These are phyloP conservation scores for Morpho achilles DNA, from an alignment of 2,888 invertebrate species.

Conservation along the genomic window DNA sequence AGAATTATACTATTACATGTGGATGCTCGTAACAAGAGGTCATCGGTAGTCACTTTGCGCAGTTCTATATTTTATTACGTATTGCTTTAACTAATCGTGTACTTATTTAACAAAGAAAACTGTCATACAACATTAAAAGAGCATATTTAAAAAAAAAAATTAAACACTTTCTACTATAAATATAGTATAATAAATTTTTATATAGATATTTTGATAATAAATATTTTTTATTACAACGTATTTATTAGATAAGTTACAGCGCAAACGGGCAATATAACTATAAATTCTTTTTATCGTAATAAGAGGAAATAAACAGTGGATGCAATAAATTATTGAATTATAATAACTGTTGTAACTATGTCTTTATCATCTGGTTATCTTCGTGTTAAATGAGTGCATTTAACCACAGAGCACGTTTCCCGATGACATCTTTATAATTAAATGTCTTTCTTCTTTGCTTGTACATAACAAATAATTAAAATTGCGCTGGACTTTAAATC, in stretches of 20 bases:
- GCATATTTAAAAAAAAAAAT: too few relatives aligned
- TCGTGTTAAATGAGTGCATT: conserved; percentile 15
- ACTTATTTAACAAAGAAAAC: too few relatives aligned
- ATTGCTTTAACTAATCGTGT: too few relatives aligned
- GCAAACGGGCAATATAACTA: conserved; percentile 31
- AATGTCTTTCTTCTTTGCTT: not conserved
- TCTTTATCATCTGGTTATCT: conserved; percentile 11
- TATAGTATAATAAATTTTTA: not conserved
- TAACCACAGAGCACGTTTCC: conserved; percentile 10
- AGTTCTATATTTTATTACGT: too few relatives aligned
- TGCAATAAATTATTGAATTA: conserved; percentile 21
- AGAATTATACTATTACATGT: too few relatives aligned
- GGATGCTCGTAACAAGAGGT: too few relatives aligned
- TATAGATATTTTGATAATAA: conserved; percentile 1
- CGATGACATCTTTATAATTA: not conserved
- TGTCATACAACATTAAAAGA: too few relatives aligned
- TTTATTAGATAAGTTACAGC: conserved; percentile 21
- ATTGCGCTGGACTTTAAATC: too few relatives aligned
- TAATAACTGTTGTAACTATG: conserved; percentile 12
- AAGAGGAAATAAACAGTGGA: conserved; percentile 26
- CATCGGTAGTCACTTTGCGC: too few relatives aligned
- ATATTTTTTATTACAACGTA: conserved; percentile 1
- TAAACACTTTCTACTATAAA: too few relatives aligned
- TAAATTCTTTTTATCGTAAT: conserved; percentile 26
- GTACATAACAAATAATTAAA: too few relatives aligned